Percentiles rank a stretch among this genome's conserved stretches.
phyloP scores from a whole-genome alignment of 2,888 invertebrate species.

The Eulithis prunata region DNA sequence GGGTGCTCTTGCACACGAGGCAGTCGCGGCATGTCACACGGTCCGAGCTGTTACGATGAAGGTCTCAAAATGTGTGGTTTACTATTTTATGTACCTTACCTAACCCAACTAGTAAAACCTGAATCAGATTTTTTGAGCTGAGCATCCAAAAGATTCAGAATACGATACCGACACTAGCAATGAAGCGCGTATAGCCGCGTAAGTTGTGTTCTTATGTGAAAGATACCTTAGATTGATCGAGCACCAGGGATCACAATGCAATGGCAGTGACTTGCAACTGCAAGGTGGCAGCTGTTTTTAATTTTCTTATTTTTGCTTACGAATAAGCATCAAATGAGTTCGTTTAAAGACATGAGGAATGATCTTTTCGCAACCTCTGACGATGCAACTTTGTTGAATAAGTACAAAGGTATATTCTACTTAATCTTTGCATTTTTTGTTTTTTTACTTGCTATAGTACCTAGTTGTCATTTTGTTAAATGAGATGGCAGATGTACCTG shows the following conservation, averaged over 20 bases:
- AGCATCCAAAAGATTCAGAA: too few species aligned
- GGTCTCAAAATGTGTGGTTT: too few species aligned
- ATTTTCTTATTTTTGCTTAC: conserved; percentile 30
- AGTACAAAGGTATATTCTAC: neutral
- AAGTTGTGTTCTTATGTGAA: conserved; percentile 24
- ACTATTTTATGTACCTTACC: too few species aligned
- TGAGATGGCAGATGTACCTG: too few species aligned
- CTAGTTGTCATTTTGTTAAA: too few species aligned
- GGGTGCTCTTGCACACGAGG: conserved; percentile 26
- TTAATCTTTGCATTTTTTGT: neutral
- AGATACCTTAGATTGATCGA: conserved; percentile 35
- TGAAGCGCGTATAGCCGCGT: neutral
- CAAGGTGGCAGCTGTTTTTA: conserved; percentile 31
- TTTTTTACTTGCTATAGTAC: neutral
- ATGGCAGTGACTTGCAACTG: conserved; percentile 41
- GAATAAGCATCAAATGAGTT: conserved; percentile 29
- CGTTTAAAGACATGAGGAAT: conserved; percentile 10
- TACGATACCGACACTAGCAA: too few species aligned
- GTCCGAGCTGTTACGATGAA: too few species aligned
- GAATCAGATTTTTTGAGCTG: too few species aligned
- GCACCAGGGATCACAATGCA: conserved; percentile 39
- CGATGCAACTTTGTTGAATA: conserved; percentile 10
- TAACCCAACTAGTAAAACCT: too few species aligned
- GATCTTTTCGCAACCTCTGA: conserved; percentile 23
- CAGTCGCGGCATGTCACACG: neutral